Conservation (phyloP, 2,113 vertebrate species). For the Neogale vison region DNA sequence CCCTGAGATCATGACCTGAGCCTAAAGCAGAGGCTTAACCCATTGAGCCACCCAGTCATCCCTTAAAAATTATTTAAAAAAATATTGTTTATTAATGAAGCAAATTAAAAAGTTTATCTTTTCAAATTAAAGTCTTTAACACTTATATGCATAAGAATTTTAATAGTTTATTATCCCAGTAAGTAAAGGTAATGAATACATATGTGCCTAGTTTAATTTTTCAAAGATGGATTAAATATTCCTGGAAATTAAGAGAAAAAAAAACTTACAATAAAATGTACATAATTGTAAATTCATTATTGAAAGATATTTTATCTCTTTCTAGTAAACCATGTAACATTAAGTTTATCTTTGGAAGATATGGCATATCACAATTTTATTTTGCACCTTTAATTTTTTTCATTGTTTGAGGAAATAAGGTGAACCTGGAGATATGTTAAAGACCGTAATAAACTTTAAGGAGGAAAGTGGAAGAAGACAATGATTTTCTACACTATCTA, state of each 20-base stretch:
- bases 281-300: not conserved
- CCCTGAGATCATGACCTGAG: too few relatives aligned
- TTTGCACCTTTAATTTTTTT: not conserved
- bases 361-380: not conserved
- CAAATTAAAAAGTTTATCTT: not conserved
- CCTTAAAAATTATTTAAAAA: not conserved
- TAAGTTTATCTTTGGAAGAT: not conserved
- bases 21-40: too few relatives aligned
- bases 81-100: not conserved
- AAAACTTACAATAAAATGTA: not conserved
- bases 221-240: not conserved
- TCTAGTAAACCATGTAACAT: not conserved
- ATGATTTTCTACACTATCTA: not conserved
- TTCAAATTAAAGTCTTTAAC: not conserved
- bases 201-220: not conserved
- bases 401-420: not conserved
- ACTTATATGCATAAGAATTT: not conserved
- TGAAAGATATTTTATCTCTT: not conserved
- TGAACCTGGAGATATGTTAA: not conserved
- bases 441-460: not conserved
- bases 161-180: not conserved
- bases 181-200: not conserved
- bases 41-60: too few relatives aligned
- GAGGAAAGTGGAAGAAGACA: not conserved
- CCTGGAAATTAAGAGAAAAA: not conserved